Conservation (phyloP, 2,797 vertebrate genomes). For the Triplophysa yarkandensis region DNA sequence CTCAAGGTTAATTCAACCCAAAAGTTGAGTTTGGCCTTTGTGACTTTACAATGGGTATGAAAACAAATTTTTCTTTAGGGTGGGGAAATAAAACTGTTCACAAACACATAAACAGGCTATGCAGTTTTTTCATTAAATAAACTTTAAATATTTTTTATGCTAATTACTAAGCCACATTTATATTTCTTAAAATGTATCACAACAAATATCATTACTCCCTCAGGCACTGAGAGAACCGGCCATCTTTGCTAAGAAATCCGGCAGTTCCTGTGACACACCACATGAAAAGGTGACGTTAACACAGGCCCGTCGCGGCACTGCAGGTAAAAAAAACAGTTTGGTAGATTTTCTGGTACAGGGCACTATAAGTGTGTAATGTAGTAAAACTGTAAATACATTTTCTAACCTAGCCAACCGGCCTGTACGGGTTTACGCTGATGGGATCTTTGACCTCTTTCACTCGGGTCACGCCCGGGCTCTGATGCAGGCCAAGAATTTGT, state of each 20-base stretch:
- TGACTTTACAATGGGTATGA: too few species aligned
- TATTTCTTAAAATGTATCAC: not conserved
- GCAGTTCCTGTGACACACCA: constrained; percentile 78
- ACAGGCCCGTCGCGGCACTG: constrained; percentile 92
- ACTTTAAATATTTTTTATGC: too few species aligned
- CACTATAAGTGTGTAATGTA: not conserved
- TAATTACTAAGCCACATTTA: too few species aligned
- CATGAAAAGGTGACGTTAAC: constrained; percentile 88
- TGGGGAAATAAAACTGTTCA: too few species aligned
- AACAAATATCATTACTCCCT: constrained; percentile 25
- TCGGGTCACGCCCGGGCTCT: constrained; percentile 95
- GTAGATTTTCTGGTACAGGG: too few species aligned
- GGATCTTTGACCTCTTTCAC: constrained; percentile 99
- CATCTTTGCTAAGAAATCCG: constrained; percentile 83
- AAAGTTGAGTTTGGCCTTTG: too few species aligned
- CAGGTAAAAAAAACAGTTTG: constrained; percentile 78
- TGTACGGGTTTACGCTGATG: constrained; percentile 95
- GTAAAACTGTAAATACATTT: not conserved
- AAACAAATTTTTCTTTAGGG: too few species aligned
- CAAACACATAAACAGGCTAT: too few species aligned
- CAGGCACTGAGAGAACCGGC: constrained; percentile 89
- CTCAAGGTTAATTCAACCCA: too few species aligned
- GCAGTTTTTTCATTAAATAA: too few species aligned
- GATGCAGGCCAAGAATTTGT: constrained; percentile 98
- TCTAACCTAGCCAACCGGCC: constrained; percentile 84